Conservation (phyloP, 2,113 vertebrate species). For the Malurus melanocephalus region DNA sequence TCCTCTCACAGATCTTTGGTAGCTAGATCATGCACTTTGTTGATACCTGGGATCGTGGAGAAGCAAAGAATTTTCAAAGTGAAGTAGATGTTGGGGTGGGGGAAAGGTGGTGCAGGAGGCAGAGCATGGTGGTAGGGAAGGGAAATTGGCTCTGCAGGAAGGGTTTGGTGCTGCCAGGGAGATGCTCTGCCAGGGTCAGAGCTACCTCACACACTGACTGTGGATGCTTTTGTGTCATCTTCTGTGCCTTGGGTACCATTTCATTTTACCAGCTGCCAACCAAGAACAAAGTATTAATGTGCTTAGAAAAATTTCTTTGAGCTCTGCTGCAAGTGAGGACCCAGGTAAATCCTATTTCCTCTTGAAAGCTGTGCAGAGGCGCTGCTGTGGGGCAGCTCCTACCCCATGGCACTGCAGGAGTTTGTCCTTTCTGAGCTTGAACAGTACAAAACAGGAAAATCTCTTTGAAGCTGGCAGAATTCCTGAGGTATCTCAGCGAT, state of each 20-base stretch:
- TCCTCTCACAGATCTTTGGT: background rate
- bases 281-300: background rate
- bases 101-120: background rate
- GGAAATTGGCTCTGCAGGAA: background rate
- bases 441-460: background rate
- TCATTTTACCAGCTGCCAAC: background rate
- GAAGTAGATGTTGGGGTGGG: background rate
- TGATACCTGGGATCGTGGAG: background rate
- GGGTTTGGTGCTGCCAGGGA: background rate
- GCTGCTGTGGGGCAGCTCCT: background rate
- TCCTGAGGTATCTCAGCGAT: background rate
- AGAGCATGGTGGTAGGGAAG: background rate
- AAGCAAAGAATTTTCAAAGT: background rate
- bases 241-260: background rate
- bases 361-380: rapidly evolving
- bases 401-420: rapidly evolving
- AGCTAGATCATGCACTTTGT: background rate
- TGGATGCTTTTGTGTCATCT: background rate
- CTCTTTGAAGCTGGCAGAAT: background rate
- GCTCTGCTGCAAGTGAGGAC: background rate
- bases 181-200: background rate
- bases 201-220: background rate
- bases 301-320: background rate
- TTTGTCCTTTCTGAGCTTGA: background rate
- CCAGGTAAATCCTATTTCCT: background rate